Evolutionary conservation across 1,140 invertebrate species (phyloP).

Genomic region (Camponotus floridanus): DNA sequence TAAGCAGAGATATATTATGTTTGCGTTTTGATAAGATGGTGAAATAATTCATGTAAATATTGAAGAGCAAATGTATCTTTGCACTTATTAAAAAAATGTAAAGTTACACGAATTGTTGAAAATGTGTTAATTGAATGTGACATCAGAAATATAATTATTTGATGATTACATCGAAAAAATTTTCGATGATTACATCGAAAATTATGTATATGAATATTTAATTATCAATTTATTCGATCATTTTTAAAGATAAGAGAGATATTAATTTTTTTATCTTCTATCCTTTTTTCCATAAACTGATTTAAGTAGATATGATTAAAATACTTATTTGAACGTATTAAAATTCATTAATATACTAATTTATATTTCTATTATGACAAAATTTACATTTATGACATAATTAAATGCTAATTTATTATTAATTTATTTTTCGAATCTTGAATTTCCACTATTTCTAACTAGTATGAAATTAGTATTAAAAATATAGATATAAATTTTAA

Average conservation of each 20-base stretch:
- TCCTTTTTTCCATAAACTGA: not conserved
- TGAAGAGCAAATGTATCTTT: not conserved
- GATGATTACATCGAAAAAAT: not conserved
- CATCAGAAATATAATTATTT: constrained; percentile 13
- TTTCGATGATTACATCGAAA: not conserved
- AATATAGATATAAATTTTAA: no score
- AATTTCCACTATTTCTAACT: no score
- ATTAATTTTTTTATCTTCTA: not conserved
- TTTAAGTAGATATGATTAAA: not conserved
- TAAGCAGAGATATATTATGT: not conserved
- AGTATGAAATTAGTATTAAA: no score
- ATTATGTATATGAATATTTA: not conserved
- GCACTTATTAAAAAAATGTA: not conserved
- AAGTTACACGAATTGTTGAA: not conserved
- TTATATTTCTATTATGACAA: no score
- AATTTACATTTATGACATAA: no score
- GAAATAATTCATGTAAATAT: constrained; percentile 33
- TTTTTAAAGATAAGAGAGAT: not conserved
- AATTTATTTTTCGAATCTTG: no score
- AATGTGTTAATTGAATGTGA: constrained; percentile 25
- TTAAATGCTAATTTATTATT: no score
- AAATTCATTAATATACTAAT: not conserved
- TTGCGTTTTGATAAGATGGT: not conserved
- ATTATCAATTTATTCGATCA: not conserved
- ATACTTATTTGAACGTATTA: not conserved